Base-by-base conservation (phyloP, 2,888 invertebrate species). In the Drepanosiphum platanoidis region DNA sequence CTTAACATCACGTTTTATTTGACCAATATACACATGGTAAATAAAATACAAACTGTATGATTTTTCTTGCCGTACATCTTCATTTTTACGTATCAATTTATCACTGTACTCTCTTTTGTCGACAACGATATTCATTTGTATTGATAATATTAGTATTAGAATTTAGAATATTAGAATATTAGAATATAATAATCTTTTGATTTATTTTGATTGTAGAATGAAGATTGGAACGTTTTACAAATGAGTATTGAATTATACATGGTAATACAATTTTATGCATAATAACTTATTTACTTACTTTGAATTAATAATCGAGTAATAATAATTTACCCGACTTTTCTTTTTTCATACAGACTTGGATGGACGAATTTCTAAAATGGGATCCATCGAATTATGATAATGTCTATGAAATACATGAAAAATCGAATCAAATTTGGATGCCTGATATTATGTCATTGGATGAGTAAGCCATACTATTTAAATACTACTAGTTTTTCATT, bases 361-460 rank as follows among this genome's bases (percentile, higher is more conserved):
- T 68, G 52, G 83, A 84, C 36, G 83, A 84, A 52, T 84, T 84
- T 84, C 52, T 84, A 77, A 30, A 36, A 7, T 84, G 83, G 83
- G 75, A 84, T 77, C 27, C 83, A 46, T 27, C 52, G 13, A 84
- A 84, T 39, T 84, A 84, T 52, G 83, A 84, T 13, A 46, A 75
- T 36, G 42, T 84, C 36, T 4, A 84, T 9, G 3, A 27, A 2
- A 11, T 75, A 8, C n/a, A 27, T 22, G 34, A 75, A 84, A 13
- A 68, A 22, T 84, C 83, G 22, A 7, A 34, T 32, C 15, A 7
- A n/a, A 0, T 84, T 84, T 84, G 83, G 83, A 11, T 75, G 36
- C 83, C 83, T 36, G 66, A 84, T 39, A 68, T 84, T 22, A 39
- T 58, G 13, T 75, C 83, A 36, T 84, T 64, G 30, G 30, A 84